Conservation (phyloP, 2,113 vertebrate genomes). For the Pterocles burchelli region DNA sequence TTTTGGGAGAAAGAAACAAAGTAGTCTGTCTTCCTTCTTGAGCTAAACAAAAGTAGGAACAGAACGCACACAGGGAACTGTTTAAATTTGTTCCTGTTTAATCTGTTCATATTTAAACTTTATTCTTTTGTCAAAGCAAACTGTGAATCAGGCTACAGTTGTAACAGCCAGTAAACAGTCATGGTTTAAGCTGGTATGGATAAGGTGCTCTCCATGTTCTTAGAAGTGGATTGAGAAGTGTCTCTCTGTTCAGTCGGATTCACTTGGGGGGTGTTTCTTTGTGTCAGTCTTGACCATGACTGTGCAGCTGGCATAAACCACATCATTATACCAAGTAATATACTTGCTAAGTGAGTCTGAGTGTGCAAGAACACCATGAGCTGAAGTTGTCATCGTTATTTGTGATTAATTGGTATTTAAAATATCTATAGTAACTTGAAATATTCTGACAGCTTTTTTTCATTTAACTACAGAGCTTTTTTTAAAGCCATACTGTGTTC, state of each 20-base stretch:
- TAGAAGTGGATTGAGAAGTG: background rate
- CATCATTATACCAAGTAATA: background rate
- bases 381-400: background rate
- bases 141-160: background rate
- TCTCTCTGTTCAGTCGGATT: background rate
- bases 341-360: background rate
- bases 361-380: background rate
- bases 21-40: background rate
- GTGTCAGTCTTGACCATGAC: background rate
- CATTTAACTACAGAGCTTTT: background rate
- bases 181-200: background rate
- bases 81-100: background rate
- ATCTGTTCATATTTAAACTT: background rate
- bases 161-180: background rate
- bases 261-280: accelerated
- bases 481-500: background rate
- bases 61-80: background rate
- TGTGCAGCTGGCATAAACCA: background rate
- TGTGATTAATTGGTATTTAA: background rate
- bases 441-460: background rate
- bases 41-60: background rate
- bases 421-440: background rate
- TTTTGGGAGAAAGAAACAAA: background rate
- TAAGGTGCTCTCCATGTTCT: background rate
- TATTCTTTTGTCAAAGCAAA: background rate